Evolutionary conservation across 1,140 invertebrate genomes (phyloP).

Genomic region (Thaumatotibia leucotreta): DNA sequence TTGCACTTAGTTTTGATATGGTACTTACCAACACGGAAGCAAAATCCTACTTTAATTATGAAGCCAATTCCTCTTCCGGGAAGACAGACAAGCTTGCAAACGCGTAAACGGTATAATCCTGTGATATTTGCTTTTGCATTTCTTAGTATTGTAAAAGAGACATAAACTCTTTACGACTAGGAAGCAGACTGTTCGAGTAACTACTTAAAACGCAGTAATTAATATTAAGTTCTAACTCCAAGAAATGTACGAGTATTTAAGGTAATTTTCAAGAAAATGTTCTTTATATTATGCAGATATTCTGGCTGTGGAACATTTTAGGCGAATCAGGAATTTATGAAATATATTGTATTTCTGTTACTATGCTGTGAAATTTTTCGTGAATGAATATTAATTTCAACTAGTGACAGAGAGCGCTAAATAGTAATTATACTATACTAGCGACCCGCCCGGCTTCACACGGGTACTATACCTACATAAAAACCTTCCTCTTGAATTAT

Average conservation of each 20-base stretch:
- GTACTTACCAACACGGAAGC: not conserved
- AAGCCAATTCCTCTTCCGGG: not conserved
- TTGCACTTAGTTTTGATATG: not conserved
- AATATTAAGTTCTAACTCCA: not conserved
- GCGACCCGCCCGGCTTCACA: too few species aligned
- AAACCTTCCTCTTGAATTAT: too few species aligned
- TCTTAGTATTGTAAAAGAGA: constrained; percentile 31
- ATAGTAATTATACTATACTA: too few species aligned
- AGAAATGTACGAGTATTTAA: not conserved
- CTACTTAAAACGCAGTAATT: not conserved
- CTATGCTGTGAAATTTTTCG: too few species aligned
- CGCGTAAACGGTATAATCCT: not conserved
- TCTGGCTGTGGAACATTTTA: too few species aligned
- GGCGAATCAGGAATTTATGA: too few species aligned
- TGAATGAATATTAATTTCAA: too few species aligned
- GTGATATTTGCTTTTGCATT: constrained; percentile 15
- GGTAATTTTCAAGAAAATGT: not conserved
- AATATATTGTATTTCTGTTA: too few species aligned
- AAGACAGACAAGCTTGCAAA: not conserved
- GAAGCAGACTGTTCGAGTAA: constrained; percentile 19
- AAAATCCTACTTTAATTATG: not conserved
- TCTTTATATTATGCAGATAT: too few species aligned
- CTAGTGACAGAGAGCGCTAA: too few species aligned
- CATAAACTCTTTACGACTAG: constrained; percentile 49
- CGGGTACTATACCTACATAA: too few species aligned